These are phyloP conservation scores for Patella depressa DNA, from an alignment of 2,888 invertebrate species.

Conservation along the genomic window DNA sequence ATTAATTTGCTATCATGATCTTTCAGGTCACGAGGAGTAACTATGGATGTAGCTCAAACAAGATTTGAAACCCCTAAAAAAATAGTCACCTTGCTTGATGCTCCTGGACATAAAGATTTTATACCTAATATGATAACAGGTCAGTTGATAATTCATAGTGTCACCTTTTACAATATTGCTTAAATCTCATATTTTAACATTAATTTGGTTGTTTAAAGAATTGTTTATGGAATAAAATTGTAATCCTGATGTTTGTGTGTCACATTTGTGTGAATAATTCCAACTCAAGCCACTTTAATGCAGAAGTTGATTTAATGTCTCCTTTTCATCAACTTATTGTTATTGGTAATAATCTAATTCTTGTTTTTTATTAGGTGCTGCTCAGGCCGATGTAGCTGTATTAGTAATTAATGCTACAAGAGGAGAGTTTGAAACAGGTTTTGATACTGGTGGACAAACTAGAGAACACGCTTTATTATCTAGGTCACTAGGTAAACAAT, in stretches of 20 bases:
- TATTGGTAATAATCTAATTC: not conserved
- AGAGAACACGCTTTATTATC: slow-evolving; percentile 96
- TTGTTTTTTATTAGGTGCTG: slow-evolving; percentile 79
- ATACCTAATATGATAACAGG: slow-evolving; percentile 98
- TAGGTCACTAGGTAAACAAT: slow-evolving; percentile 77
- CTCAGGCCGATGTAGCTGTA: slow-evolving; percentile 97
- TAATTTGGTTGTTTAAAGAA: too few relatives aligned
- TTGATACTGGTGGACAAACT: slow-evolving; percentile 97
- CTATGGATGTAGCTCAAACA: slow-evolving; percentile 97
- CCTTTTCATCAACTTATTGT: not conserved
- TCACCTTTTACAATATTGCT: too few relatives aligned
- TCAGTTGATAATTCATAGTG: slow-evolving; percentile 33
- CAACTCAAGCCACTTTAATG: not conserved
- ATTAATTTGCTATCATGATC: too few relatives aligned
- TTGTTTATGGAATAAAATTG: not conserved
- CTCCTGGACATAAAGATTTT: slow-evolving; percentile 99
- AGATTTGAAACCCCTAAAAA: slow-evolving; percentile 91
- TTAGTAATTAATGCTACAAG: slow-evolving; percentile 92
- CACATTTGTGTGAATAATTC: not conserved
- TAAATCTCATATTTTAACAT: too few relatives aligned
- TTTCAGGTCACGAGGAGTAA: slow-evolving; percentile 89
- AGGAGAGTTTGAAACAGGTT: slow-evolving; percentile 99
- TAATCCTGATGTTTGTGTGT: not conserved
- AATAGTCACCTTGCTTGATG: slow-evolving; percentile 83
- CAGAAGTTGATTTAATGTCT: not conserved